Evolutionary conservation across 2,797 vertebrate species (phyloP).

Genomic region (Amphiprion clarkii): DNA sequence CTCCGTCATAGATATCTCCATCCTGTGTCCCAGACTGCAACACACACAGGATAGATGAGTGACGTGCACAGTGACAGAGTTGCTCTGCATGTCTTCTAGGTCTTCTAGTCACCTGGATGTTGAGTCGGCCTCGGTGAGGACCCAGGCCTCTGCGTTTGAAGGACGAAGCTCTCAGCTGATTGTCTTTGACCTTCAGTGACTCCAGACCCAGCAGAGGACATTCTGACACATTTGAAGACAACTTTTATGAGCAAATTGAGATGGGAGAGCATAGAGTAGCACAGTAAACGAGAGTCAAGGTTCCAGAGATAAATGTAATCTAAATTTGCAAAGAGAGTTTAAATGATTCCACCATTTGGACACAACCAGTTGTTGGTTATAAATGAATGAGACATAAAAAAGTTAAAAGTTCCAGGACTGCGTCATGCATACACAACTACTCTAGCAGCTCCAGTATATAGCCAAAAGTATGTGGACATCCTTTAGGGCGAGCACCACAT

Average conservation of each 20-base stretch:
- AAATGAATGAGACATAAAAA: background rate
- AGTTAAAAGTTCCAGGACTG: no score
- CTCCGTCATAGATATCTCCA: slow-evolving; percentile 90
- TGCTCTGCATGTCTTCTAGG: background rate
- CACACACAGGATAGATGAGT: background rate
- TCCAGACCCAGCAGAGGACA: slow-evolving; percentile 94
- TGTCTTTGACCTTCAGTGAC: slow-evolving; percentile 90
- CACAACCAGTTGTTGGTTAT: no score
- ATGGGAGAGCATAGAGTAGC: background rate
- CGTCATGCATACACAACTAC: no score
- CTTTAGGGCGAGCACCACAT: no score
- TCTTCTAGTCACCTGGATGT: slow-evolving; percentile 90
- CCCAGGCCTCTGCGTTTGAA: slow-evolving; percentile 89
- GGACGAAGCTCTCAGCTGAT: slow-evolving; percentile 91
- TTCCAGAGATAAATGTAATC: background rate
- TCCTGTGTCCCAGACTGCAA: slow-evolving; percentile 91
- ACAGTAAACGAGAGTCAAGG: background rate
- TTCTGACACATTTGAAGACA: slow-evolving; percentile 73
- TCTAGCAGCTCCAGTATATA: no score
- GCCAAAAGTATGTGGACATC: no score
- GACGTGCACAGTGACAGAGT: background rate
- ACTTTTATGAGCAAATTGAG: background rate
- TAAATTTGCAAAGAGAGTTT: no score
- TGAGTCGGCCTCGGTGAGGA: slow-evolving; percentile 92
- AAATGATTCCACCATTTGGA: no score